Evolutionary conservation across 92 coral and sea anemone genomes (phyloP).

Genomic region (Paramuricea clavata): DNA sequence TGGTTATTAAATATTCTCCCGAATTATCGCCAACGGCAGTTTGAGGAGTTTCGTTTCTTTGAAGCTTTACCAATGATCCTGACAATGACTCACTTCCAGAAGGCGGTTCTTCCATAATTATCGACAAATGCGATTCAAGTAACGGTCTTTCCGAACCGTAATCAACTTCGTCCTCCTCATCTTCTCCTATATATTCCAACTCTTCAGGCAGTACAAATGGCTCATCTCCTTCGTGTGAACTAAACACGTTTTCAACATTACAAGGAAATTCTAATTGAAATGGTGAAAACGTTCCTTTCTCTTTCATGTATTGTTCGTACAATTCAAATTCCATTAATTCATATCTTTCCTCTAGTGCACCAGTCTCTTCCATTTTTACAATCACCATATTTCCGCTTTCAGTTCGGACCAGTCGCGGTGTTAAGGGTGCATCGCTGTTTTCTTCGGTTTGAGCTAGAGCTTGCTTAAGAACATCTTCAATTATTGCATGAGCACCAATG

Average conservation of each 20-base stretch:
- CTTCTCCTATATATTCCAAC: slow-evolving; percentile 5
- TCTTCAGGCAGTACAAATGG: slow-evolving; percentile 8
- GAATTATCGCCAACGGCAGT: neutral
- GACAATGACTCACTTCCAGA: slow-evolving; percentile 34
- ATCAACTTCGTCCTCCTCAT: slow-evolving; percentile 13
- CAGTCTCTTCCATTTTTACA: slow-evolving; percentile 41
- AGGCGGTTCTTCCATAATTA: slow-evolving; percentile 45
- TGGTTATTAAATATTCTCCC: slow-evolving; percentile 1
- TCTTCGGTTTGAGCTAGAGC: slow-evolving; percentile 8
- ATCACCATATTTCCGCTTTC: slow-evolving; percentile 31
- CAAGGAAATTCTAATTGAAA: slow-evolving; percentile 41
- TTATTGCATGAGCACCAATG: slow-evolving; percentile 28
- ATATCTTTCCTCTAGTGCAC: slow-evolving; percentile 47
- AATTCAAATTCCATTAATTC: slow-evolving; percentile 52
- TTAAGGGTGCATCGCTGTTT: neutral
- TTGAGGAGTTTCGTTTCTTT: neutral
- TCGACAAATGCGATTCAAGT: slow-evolving; percentile 31
- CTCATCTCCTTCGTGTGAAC: neutral
- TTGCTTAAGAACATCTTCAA: slow-evolving; percentile 27
- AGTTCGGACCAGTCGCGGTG: slow-evolving; percentile 35
- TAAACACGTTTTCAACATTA: slow-evolving; percentile 29
- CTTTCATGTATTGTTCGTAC: slow-evolving; percentile 49
- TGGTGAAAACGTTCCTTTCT: slow-evolving; percentile 46
- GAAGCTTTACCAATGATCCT: slow-evolving; percentile 18
- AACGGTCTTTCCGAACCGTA: slow-evolving; percentile 15